Conservation (phyloP, 1,140 invertebrate genomes). For the Aricia agestis region DNA sequence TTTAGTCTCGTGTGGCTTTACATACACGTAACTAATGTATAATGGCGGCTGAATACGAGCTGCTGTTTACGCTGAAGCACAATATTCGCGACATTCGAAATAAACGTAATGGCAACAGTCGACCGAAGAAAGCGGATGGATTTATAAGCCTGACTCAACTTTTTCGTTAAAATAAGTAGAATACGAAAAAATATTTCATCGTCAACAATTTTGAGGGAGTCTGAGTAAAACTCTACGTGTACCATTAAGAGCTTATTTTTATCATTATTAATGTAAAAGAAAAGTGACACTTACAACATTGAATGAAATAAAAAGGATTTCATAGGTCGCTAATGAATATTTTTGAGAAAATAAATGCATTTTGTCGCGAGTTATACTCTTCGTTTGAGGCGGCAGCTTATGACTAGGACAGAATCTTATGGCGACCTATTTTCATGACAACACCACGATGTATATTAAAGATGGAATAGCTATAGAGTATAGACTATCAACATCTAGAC, state of each 20-base stretch:
- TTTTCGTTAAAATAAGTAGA: background rate
- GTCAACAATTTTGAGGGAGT: background rate
- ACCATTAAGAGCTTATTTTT: background rate
- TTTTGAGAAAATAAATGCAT: background rate
- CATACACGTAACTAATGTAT: background rate
- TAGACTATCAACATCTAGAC: background rate
- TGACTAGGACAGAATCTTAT: constrained; percentile 1
- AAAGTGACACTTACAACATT: background rate
- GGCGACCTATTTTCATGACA: background rate
- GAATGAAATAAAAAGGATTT: background rate
- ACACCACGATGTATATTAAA: background rate
- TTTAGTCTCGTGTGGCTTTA: background rate
- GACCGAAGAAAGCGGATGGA: background rate
- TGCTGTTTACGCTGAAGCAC: background rate
- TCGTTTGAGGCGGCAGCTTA: background rate
- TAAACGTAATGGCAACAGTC: background rate
- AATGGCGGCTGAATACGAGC: background rate
- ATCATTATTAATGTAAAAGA: background rate
- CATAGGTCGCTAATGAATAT: background rate
- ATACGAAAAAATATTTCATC: background rate
- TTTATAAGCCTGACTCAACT: background rate
- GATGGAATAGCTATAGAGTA: background rate
- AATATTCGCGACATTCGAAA: background rate
- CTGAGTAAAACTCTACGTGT: background rate
- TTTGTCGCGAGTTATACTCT: background rate